phyloP scores from a whole-genome alignment of 2,797 vertebrate species.

The Phataginus tetradactyla region DNA sequence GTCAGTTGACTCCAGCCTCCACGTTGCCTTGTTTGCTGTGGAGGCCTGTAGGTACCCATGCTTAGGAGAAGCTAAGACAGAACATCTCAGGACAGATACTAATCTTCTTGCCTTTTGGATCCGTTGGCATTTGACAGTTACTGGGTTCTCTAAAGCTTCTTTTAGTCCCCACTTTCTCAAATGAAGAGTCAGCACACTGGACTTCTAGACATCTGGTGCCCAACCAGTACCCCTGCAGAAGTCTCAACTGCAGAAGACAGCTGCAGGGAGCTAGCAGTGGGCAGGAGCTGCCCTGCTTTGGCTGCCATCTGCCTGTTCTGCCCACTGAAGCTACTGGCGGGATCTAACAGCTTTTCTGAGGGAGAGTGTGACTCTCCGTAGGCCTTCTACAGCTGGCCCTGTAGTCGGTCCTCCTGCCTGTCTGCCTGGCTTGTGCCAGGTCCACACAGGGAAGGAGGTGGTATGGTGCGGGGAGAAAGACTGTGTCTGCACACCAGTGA shows the following conservation, averaged over 20 bases:
- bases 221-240: not conserved
- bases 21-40: not conserved
- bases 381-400: not conserved
- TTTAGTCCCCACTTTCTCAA: not conserved
- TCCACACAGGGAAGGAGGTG: not conserved
- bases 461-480: not conserved
- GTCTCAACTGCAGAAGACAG: not conserved
- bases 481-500: not conserved
- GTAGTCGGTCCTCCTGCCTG: not conserved
- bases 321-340: not conserved
- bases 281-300: not conserved
- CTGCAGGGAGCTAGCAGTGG: not conserved
- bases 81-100: not conserved
- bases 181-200: not conserved
- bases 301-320: not conserved
- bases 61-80: not conserved
- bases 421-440: not conserved
- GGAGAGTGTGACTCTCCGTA: not conserved
- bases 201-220: not conserved
- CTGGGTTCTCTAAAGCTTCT: not conserved
- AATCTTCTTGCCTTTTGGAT: not conserved
- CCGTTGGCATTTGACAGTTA: not conserved
- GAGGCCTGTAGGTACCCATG: not conserved
- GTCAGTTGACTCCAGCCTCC: not conserved
- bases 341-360: not conserved